A percentile compares a stretch with the other conserved stretches of the same genome.
phyloP scores from a whole-genome alignment of 2,113 vertebrate species.

The Oncorhynchus gorbuscha region DNA sequence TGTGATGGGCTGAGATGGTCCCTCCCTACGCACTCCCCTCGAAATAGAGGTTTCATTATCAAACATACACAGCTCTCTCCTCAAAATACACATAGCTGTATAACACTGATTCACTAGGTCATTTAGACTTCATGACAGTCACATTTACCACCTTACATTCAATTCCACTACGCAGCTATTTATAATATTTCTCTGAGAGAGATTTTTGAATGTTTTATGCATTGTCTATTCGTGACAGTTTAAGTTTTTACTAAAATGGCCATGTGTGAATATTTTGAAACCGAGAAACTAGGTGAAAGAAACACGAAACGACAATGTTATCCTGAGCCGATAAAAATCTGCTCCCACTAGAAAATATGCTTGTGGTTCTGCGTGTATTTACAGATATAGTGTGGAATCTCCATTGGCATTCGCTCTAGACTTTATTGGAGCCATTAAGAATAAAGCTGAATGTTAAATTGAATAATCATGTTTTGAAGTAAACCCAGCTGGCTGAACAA shows the following conservation, averaged over 20 bases:
- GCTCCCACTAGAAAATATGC: not conserved
- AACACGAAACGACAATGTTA: not conserved
- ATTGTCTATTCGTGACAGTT: not conserved
- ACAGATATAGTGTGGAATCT: conserved; percentile 9
- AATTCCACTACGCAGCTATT: not conserved
- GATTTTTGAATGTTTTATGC: no score
- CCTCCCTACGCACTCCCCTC: not conserved
- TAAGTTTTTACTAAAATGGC: not conserved
- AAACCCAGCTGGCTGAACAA: conserved; percentile 53
- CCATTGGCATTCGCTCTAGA: conserved; percentile 7
- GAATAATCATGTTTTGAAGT: conserved; percentile 65
- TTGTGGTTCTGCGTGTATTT: not conserved
- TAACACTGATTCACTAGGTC: no score
- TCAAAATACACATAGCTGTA: not conserved
- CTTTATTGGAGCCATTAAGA: conserved; percentile 44
- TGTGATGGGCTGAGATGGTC: not conserved
- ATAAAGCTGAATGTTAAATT: conserved; percentile 51
- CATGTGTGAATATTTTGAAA: not conserved
- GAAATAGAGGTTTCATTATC: not conserved
- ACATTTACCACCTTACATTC: not conserved
- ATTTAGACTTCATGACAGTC: not conserved
- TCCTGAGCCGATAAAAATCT: not conserved
- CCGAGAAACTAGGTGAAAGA: conserved; percentile 1
- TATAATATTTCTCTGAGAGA: not conserved
- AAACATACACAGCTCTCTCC: not conserved